A percentile compares a stretch with the other conserved stretches of the same genome.
These are phyloP conservation scores for Zoanthus gigantus DNA, from an alignment of 92 coral and sea anemone genomes.

Conservation along the genomic window DNA sequence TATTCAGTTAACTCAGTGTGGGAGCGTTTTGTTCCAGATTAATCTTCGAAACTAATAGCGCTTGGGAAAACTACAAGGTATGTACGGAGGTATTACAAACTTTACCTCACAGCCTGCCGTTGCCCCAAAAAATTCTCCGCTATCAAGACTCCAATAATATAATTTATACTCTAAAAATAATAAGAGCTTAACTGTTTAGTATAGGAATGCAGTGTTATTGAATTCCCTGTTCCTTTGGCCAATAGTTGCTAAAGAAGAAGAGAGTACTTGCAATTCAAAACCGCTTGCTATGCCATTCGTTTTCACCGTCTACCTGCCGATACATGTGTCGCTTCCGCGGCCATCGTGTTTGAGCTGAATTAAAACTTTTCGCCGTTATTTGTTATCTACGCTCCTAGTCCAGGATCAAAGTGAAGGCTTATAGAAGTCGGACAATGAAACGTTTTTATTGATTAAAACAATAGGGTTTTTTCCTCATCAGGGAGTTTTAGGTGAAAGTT, in stretches of 20 bases:
- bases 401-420: neutral
- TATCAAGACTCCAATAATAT: neutral
- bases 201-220: neutral
- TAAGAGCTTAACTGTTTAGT: neutral
- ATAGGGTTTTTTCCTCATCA: neutral
- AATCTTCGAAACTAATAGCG: conserved; percentile 14
- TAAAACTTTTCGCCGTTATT: conserved; percentile 23
- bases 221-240: neutral
- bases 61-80: conserved; percentile 33
- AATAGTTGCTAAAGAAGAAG: neutral
- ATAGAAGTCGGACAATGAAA: conserved; percentile 7
- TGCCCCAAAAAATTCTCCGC: conserved; percentile 9
- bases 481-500: neutral
- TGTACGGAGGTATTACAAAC: neutral
- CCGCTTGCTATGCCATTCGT: conserved; percentile 2
- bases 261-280: neutral
- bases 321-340: conserved; percentile 24
- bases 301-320: conserved; percentile 26
- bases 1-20: neutral
- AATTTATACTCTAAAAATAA: conserved; percentile 13
- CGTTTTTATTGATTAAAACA: neutral
- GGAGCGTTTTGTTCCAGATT: conserved; percentile 15
- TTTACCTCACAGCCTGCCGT: neutral
- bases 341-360: neutral
- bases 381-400: neutral